A percentile compares a stretch with the other conserved stretches of the same genome.
These are phyloP conservation scores for Oncorhynchus tshawytscha DNA, from an alignment of 2,113 vertebrate genomes.

Conservation along the genomic window DNA sequence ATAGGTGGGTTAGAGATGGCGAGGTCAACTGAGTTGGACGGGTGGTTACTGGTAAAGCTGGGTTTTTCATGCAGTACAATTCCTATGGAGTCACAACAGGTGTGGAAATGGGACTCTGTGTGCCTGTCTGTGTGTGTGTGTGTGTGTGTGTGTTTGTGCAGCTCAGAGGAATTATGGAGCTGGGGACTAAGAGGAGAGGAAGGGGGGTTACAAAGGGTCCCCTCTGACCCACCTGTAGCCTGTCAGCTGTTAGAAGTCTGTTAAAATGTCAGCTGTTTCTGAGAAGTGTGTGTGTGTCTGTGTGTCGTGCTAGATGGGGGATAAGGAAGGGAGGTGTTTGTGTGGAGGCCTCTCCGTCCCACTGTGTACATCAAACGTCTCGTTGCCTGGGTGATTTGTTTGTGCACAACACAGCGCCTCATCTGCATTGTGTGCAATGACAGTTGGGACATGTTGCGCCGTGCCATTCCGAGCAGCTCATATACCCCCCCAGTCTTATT, in stretches of 20 bases:
- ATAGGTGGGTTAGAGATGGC: background rate
- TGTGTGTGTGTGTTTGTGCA: constrained; percentile 23
- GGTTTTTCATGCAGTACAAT: constrained; percentile 60
- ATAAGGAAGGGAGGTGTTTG: constrained; percentile 10
- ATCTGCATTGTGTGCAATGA: constrained; percentile 7
- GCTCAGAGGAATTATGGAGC: constrained; percentile 51
- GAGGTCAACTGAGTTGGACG: background rate
- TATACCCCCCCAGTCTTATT: background rate
- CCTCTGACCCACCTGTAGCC: constrained; percentile 76
- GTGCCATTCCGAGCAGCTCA: background rate
- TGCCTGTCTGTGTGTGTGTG: constrained; percentile 54
- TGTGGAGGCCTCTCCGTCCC: constrained; percentile 41
- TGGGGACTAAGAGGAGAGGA: constrained; percentile 31
- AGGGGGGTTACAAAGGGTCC: constrained; percentile 65
- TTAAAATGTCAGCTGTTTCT: constrained; percentile 81
- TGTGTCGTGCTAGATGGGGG: constrained; percentile 38
- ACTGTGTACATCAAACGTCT: constrained; percentile 52
- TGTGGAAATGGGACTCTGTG: background rate
- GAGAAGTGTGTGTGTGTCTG: constrained; percentile 46
- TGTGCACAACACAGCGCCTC: constrained; percentile 36
- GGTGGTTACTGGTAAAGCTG: constrained; percentile 35
- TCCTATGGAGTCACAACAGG: constrained; percentile 56
- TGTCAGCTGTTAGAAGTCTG: constrained; percentile 78
- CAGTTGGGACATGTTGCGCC: background rate
- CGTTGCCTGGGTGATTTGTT: constrained; percentile 50